Percentiles rank a stretch among this genome's conserved stretches.
Evolutionary conservation across 2,113 vertebrate genomes (phyloP).

Genomic region (Mastomys coucha): DNA sequence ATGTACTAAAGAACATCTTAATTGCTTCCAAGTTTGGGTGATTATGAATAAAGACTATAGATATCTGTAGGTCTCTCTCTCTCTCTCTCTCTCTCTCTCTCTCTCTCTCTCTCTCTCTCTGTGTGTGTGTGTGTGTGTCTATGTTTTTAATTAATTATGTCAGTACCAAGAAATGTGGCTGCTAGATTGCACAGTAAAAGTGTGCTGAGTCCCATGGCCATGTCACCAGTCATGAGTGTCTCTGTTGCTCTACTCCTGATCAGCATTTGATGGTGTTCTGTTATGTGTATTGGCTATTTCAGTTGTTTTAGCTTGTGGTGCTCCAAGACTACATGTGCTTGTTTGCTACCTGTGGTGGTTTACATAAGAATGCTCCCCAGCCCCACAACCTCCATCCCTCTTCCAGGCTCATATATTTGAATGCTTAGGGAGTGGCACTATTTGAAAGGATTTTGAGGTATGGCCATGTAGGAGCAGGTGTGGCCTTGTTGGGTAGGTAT

Average conservation of each 20-base stretch:
- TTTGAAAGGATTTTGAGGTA: not conserved
- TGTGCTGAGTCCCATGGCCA: not conserved
- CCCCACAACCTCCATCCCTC: no score
- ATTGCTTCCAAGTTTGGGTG: not conserved
- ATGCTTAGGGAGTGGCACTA: not conserved
- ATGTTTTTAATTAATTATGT: not conserved
- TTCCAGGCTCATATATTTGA: not conserved
- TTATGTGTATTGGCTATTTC: not conserved
- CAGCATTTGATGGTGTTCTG: not conserved
- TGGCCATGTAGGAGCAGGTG: not conserved
- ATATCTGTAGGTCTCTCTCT: not conserved
- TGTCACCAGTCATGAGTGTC: not conserved
- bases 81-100: no score
- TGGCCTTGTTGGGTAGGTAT: not conserved
- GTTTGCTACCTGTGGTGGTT: not conserved
- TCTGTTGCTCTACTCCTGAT: not conserved
- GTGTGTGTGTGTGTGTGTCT: not conserved
- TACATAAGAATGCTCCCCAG: not conserved
- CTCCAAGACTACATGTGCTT: not conserved
- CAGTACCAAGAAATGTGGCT: not conserved
- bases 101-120: not conserved
- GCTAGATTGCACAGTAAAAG: not conserved
- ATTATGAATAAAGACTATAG: not conserved
- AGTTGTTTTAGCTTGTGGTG: not conserved
- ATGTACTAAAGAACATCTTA: not conserved